Conservation (phyloP, 30 jellyfish, hydroid and myxozoan species). For the Chrysaora quinquecirrha region DNA sequence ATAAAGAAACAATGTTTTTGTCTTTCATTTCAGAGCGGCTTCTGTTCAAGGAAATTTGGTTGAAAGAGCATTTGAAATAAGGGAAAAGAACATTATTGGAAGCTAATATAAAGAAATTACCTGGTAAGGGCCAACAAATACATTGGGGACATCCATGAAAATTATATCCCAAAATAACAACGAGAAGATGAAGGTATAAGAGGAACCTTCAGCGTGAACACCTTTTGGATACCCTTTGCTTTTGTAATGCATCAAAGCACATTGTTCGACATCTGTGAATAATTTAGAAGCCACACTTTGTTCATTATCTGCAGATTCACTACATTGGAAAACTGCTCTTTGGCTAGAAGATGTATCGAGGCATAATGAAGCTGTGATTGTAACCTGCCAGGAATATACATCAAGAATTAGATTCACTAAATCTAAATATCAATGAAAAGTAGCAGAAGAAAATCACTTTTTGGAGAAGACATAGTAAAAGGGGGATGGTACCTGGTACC, state of each 20-base stretch:
- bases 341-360: conserved; percentile 84
- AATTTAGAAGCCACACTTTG: conserved; percentile 20
- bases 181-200: conserved; percentile 65
- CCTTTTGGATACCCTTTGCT: conserved; percentile 81
- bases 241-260: conserved; percentile 67
- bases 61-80: no score
- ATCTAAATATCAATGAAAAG: no score
- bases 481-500: not conserved
- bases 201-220: conserved; percentile 93
- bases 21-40: no score
- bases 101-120: no score
- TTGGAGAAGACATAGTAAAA: not conserved
- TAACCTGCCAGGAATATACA: no score
- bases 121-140: conserved; percentile 79
- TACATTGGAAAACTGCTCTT: conserved; percentile 74
- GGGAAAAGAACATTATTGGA: no score
- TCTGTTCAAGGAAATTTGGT: no score
- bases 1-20: no score
- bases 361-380: conserved; percentile 79
- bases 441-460: not conserved
- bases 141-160: conserved; percentile 81
- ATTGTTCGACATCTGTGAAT: conserved; percentile 74
- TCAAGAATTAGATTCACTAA: no score
- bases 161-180: conserved; percentile 91
- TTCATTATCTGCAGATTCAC: conserved; percentile 10